Percentiles rank a stretch among this genome's conserved stretches.
These are phyloP conservation scores for Myathropa florea DNA, from an alignment of 2,888 invertebrate species.

Conservation along the genomic window DNA sequence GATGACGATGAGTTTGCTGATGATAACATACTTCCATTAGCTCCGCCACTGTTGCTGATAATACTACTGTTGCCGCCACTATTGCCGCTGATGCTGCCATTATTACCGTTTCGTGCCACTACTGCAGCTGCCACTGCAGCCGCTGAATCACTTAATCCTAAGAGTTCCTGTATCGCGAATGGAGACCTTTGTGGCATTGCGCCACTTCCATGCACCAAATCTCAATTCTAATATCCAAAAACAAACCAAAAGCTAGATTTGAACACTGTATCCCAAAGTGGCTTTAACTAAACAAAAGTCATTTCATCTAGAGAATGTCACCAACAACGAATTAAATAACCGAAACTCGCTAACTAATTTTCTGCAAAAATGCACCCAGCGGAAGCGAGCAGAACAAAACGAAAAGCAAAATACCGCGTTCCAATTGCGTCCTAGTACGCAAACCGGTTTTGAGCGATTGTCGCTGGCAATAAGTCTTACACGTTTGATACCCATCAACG, in stretches of 20 bases:
- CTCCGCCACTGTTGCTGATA: constrained; percentile 26
- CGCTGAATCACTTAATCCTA: constrained; percentile 76
- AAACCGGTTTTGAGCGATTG: constrained; percentile 74
- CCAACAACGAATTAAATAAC: background rate
- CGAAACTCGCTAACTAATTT: background rate
- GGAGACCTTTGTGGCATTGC: constrained; percentile 80
- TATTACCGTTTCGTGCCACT: constrained; percentile 71
- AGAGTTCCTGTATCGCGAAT: constrained; percentile 81
- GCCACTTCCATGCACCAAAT: constrained; percentile 22
- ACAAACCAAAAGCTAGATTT: background rate
- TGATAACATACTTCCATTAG: constrained; percentile 47
- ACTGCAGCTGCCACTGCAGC: constrained; percentile 74
- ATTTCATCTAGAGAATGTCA: background rate
- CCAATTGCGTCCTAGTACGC: constrained; percentile 72
- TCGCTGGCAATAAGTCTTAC: constrained; percentile 62
- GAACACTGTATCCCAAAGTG: background rate
- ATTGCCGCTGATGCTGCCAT: constrained; percentile 20
- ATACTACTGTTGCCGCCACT: constrained; percentile 32
- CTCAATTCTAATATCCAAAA: background rate
- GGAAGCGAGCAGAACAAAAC: background rate
- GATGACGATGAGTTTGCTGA: constrained; percentile 37
- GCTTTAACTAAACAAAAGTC: background rate
- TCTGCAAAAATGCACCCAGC: background rate
- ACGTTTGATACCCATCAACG: constrained; percentile 69
- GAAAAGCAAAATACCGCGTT: constrained; percentile 31